These are phyloP conservation scores for Solea senegalensis DNA, from an alignment of 2,113 vertebrate species.

Conservation along the genomic window DNA sequence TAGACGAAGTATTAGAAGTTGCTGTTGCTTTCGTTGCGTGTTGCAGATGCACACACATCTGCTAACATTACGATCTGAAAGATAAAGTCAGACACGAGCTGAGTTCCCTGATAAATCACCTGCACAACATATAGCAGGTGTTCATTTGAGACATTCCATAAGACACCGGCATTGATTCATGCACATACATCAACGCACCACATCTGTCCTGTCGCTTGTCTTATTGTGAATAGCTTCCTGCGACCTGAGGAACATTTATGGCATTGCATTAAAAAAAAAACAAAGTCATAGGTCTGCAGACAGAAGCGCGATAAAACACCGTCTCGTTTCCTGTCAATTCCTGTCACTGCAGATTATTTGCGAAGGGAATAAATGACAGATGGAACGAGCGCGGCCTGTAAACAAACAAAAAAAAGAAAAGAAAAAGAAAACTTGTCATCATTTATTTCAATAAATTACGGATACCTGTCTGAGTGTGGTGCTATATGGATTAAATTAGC, in stretches of 20 bases:
- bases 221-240: not conserved
- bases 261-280: not conserved
- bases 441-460: constrained; percentile 67
- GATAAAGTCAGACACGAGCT: not conserved
- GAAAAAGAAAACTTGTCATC: not conserved
- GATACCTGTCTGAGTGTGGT: constrained; percentile 23
- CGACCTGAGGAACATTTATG: not conserved
- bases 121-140: not conserved
- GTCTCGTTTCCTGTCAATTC: not conserved
- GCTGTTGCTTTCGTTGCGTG: too few relatives aligned
- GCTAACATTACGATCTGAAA: not conserved
- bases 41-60: too few relatives aligned
- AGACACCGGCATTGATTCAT: not conserved
- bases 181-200: not conserved
- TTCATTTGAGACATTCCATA: not conserved
- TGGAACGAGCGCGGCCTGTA: constrained; percentile 32
- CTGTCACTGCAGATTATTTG: not conserved
- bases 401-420: not conserved
- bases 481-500: constrained; percentile 22
- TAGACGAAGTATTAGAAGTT: not conserved
- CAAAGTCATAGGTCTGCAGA: too few relatives aligned
- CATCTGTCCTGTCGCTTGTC: not conserved
- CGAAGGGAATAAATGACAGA: constrained; percentile 5
- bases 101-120: not conserved
- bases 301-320: not conserved